Conservation (phyloP, 2,113 vertebrate species). For the Asarcornis scutulata region DNA sequence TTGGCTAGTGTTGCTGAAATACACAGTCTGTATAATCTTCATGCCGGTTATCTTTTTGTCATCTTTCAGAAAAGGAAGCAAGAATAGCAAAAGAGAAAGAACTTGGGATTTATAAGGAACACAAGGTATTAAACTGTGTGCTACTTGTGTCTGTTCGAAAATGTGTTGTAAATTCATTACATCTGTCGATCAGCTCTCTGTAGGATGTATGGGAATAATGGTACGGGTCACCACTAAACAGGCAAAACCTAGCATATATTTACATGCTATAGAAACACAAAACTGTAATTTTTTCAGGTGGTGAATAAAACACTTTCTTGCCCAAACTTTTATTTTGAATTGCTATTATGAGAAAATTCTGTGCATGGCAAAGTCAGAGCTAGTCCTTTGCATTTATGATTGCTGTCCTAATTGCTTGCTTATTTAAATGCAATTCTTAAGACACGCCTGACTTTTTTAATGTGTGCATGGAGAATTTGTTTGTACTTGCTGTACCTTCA, state of each 20-base stretch:
- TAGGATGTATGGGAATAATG: background rate
- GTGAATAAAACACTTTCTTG: constrained; percentile 15
- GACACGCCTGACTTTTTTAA: background rate
- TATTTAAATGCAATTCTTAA: constrained; percentile 38
- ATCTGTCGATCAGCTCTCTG: background rate
- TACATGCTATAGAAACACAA: background rate
- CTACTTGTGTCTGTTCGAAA: constrained; percentile 39
- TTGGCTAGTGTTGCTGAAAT: background rate
- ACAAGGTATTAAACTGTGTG: constrained; percentile 83
- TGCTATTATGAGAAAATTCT: constrained; percentile 11
- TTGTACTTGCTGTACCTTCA: constrained; percentile 42
- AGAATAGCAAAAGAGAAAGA: constrained; percentile 95
- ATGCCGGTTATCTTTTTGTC: constrained; percentile 33
- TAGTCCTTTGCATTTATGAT: constrained; percentile 27
- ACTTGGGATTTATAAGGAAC: constrained; percentile 95
- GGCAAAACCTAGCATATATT: background rate
- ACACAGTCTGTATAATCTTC: constrained; percentile 28
- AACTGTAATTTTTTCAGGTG: constrained; percentile 1
- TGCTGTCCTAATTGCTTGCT: constrained; percentile 45
- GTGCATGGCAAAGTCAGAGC: constrained; percentile 20
- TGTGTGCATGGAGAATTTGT: constrained; percentile 27
- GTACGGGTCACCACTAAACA: background rate
- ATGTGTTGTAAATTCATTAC: background rate
- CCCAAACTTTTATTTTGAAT: constrained; percentile 13
- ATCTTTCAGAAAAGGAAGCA: constrained; percentile 90